Evolutionary conservation across 2,113 vertebrate species (phyloP), one percentile per base, ranked within the genome.

Genomic region (Gambusia affinis): DNA sequence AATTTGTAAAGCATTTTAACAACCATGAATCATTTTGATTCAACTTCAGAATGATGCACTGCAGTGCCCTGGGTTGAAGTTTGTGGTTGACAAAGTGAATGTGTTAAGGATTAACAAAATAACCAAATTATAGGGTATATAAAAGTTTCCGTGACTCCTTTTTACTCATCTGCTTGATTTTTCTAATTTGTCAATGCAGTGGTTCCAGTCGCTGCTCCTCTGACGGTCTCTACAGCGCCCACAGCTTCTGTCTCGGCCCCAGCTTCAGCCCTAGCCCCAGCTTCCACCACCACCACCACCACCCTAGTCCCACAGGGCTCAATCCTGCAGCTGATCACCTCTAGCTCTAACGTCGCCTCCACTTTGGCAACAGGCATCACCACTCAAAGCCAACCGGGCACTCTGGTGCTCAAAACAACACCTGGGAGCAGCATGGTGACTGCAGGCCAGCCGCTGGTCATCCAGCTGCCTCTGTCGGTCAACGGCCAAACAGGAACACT

Each of bases 401-500:
- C 93, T 4, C 78, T 94, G 35, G 73, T 95, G 27, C 79, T 95
- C 44, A 94, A 95, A 84, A 85, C 93, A 0, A 77, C 90, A 27
- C 15, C 82, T 0, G 85, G 87, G 44, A 77, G 85, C 81, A 14
- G 80, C 78, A 76, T 92, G 84, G 68, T 90, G 91, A 12, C 88
- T 24, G 37, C 84, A 0, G 92, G 92, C 47, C 94, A 94, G 86
- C 90, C 93, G 0, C 84, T 95, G 11, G 91, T 95, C 79, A 94
- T 95, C 73, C 94, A 95, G 86, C 91, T 94, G 37, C 93, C 94
- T 29, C 76, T 95, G 37, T 91, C 94, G 2, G 79, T 94, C 81
- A 64, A 93, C 0, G 91, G 93, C 27, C 93, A 93, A 81, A 64
- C 82, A 1, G 94, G 94, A 51, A 84, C 93, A 0, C 75, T 95